Base-by-base conservation (phyloP, 2,797 vertebrate genomes). In the Periparus ater region DNA sequence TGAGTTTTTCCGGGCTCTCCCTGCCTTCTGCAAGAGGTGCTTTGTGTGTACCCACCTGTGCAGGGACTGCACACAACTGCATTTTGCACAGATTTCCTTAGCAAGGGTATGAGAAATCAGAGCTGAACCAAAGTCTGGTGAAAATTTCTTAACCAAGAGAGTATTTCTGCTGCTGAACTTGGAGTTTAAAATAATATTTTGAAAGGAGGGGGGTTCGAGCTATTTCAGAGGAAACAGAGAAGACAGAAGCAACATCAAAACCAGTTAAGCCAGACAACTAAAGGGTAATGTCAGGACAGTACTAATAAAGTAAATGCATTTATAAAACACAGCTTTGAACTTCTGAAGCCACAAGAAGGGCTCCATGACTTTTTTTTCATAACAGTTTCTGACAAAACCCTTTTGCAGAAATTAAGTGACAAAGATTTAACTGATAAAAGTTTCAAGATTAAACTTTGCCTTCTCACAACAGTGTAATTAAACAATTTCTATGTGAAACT, bases 391-490 rank as follows among this genome's bases (percentile, higher is more conserved):
- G 50, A 84, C 3, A 93, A 77, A 91, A 90, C 38, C 30, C 51
- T 78, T 65, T 75, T 27, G 81, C 27, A 81, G 62, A 65, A 88
- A 67, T 53, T 47, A 79, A 67, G 42, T 50, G 32, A 44, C n/a
- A 58, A 85, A 82, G 47, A 45, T 58, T 78, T 30, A 77, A 53
- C 7, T 7, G 25, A 54, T 30, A 51, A 62, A 86, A 68, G 19
- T 65, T 85, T 63, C 42, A 63, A 44, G 19, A 45, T 87, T 87
- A 74, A 81, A 81, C 21, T 89, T 88, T 72, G 48, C 34, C 58
- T 83, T 36, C 55, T 85, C 29, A 47, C 36, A 86, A 60, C 38
- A 70, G 48, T 47, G 29, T 88, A 74, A 94, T 94, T 42, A 93
- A 91, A 72, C 2, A 44, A n/a, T 63, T 81, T 85, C 66, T 50